Percentiles rank a stretch among this genome's conserved stretches.
phyloP scores from a whole-genome alignment of 2,113 vertebrate species.

The Poeciliopsis turrubarensis region DNA sequence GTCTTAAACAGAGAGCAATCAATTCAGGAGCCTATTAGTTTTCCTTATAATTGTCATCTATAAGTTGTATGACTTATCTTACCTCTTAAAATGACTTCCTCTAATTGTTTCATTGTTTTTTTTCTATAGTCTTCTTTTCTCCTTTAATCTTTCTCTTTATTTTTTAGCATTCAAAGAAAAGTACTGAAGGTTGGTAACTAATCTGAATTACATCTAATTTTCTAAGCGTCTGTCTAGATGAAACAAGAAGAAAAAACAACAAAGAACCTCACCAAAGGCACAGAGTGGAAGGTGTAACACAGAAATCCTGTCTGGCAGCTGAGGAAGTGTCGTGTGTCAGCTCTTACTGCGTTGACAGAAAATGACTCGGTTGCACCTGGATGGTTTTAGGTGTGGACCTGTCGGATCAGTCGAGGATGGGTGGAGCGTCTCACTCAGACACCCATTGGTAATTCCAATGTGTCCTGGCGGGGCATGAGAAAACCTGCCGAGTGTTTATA shows the following conservation, averaged over 20 bases:
- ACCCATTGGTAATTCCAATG: background rate
- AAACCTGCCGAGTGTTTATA: slow-evolving; percentile 1
- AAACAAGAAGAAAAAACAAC: slow-evolving; percentile 5
- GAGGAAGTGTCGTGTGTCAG: background rate
- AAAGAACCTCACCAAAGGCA: slow-evolving; percentile 45
- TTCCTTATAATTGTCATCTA: no score
- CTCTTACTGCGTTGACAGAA: background rate
- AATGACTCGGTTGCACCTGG: slow-evolving; percentile 22
- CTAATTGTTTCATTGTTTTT: background rate
- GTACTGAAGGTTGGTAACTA: background rate
- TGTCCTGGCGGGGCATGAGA: background rate
- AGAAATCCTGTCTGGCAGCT: background rate
- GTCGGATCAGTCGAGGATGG: slow-evolving; percentile 1
- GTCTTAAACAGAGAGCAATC: background rate
- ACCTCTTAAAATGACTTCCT: background rate
- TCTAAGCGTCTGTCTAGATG: background rate
- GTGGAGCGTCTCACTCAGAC: slow-evolving; percentile 14
- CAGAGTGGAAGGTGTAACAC: background rate
- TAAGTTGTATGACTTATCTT: background rate
- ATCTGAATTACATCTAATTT: background rate
- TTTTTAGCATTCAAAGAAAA: background rate
- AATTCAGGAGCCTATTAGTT: background rate
- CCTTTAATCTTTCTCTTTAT: background rate
- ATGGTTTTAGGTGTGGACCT: slow-evolving; percentile 30
- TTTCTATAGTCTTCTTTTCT: background rate